Base-by-base conservation (phyloP, 2,888 invertebrate species). In the Chrysotoxum bicinctum region DNA sequence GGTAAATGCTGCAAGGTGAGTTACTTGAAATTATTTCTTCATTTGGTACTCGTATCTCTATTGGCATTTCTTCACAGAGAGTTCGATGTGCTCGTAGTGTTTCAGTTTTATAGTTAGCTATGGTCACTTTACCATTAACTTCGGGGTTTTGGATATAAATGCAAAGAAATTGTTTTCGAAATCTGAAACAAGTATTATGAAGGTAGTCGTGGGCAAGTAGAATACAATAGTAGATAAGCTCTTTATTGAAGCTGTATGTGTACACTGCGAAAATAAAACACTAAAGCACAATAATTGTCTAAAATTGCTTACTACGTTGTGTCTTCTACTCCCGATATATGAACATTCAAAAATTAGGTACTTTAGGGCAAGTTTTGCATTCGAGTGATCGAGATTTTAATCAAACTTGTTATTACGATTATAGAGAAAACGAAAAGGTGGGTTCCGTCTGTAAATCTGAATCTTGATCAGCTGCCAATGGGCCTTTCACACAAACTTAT, bases 1-100 rank as follows among this genome's bases (percentile, higher is more conserved):
- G 60, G 37, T 50, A 40, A 48, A 45, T n/a, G 5, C 12, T 50
- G 0, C 5, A 35, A 32, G 58, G 14, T 19, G 21, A 21, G 58
- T 37, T 58, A 2, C 21, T 35, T 32, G 12, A 7, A 43, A 30
- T 35, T 14, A 6, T 30, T 16, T 16, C 16, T 54, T 54, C 16
- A 16, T 5, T 32, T 16, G 7, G 2, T 14, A 3, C n/a, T 26
- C 50, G 50, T n/a, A 14, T 26, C 2, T 8, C 2, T n/a, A 40
- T 74, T 35, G 26, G 37, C 40, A 56, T 64, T 35, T 32, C 54
- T 35, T 60, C 35, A 32, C 52, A 62, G 48, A 69, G 73, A 52
- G 54, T 37, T 54, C 9, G 76, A 2, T 54, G 50, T 75, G 52
- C 54, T 69, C 45, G 37, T 30, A 32, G 48, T 9, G 30, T 21